Conservation (phyloP, 1,140 invertebrate genomes). For the Frieseomelitta varia region DNA sequence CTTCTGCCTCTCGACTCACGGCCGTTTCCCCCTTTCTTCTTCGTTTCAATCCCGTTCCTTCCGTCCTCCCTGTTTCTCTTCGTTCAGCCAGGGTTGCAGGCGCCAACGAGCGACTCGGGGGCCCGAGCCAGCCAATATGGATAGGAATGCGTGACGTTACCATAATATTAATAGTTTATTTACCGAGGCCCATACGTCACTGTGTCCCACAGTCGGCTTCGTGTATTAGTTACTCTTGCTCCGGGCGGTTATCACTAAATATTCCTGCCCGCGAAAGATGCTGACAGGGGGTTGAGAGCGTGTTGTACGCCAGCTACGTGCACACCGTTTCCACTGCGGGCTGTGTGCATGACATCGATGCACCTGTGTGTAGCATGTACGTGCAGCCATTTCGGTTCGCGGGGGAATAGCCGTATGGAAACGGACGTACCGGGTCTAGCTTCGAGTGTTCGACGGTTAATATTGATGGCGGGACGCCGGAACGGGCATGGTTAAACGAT, state of each 20-base stretch:
- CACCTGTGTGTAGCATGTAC: background rate
- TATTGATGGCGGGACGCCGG: conserved; percentile 79
- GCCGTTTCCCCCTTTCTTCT: background rate
- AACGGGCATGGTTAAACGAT: conserved; percentile 62
- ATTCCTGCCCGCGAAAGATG: conserved; percentile 74
- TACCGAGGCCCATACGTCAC: conserved; percentile 81
- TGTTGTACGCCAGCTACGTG: background rate
- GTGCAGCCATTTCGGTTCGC: background rate
- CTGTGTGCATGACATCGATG: background rate
- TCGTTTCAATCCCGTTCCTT: conserved; percentile 18
- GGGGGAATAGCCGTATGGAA: conserved; percentile 27
- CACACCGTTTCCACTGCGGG: background rate
- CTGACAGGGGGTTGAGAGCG: conserved; percentile 74
- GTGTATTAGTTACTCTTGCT: conserved; percentile 75
- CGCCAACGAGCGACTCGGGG: conserved; percentile 68
- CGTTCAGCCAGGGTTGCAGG: conserved; percentile 58
- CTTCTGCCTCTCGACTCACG: conserved; percentile 50
- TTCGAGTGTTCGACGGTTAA: conserved; percentile 74
- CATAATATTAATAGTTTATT: conserved; percentile 83
- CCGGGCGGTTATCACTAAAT: conserved; percentile 80
- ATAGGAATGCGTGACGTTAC: conserved; percentile 82
- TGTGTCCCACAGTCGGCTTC: conserved; percentile 62
- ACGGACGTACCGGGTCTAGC: conserved; percentile 59
- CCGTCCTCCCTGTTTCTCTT: conserved; percentile 3
- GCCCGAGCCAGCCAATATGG: conserved; percentile 78